Percentiles rank a stretch among this genome's conserved stretches.
Evolutionary conservation across 2,797 vertebrate species (phyloP).

Genomic region (Miichthys miiuy): DNA sequence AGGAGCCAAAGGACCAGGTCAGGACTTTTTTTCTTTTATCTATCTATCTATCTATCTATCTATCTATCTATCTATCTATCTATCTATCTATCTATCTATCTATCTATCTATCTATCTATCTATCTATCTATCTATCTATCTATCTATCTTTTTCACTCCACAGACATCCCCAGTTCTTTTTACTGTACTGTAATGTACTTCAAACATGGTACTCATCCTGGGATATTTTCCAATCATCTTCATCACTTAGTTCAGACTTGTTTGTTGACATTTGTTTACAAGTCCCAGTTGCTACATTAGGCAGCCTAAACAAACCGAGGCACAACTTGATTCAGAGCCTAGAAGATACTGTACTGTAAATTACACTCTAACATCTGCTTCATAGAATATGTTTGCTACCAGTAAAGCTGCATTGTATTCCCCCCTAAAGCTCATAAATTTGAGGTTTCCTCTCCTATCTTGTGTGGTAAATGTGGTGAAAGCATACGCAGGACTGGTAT

Average conservation of each 20-base stretch:
- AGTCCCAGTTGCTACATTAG: not conserved
- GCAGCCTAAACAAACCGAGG: not conserved
- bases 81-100: too few relatives aligned
- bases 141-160: not conserved
- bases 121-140: too few relatives aligned
- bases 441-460: not conserved
- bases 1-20: constrained; percentile 97
- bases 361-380: not conserved
- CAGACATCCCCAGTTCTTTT: not conserved
- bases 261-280: not conserved
- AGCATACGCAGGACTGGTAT: not conserved
- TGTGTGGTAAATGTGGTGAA: not conserved
- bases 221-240: not conserved
- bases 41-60: too few relatives aligned
- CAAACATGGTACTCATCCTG: not conserved
- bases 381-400: not conserved
- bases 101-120: too few relatives aligned
- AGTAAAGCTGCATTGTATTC: too few relatives aligned
- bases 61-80: too few relatives aligned
- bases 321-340: not conserved
- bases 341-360: not conserved
- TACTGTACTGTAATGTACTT: not conserved
- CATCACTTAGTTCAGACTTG: not conserved
- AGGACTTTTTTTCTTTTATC: constrained; percentile 8
- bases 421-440: too few relatives aligned